These are phyloP conservation scores for Lacerta agilis DNA, from an alignment of 2,797 vertebrate species.

Conservation along the genomic window DNA sequence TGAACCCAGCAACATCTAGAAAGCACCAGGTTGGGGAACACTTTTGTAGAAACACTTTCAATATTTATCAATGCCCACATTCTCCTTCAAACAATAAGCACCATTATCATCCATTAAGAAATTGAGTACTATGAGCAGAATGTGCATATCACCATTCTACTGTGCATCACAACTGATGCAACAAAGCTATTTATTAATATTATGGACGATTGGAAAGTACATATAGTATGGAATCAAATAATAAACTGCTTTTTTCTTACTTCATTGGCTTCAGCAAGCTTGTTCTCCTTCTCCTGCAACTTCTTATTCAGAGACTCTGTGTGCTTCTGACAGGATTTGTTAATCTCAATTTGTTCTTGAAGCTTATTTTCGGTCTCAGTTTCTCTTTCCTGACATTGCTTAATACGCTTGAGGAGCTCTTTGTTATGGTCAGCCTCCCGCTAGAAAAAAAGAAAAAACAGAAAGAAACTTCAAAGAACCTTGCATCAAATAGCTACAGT, in stretches of 20 bases:
- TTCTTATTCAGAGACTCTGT: constrained; percentile 84
- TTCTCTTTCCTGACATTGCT: constrained; percentile 87
- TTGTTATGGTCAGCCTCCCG: constrained; percentile 90
- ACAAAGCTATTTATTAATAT: background rate
- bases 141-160: background rate
- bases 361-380: constrained; percentile 78
- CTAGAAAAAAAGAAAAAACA: constrained; percentile 68
- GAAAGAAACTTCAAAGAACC: background rate
- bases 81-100: background rate
- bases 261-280: constrained; percentile 82
- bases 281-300: constrained; percentile 85
- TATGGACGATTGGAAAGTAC: constrained; percentile 11
- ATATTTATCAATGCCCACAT: background rate
- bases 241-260: constrained; percentile 74
- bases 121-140: background rate
- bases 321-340: constrained; percentile 80
- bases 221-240: background rate
- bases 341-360: constrained; percentile 84
- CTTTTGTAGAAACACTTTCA: background rate
- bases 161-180: background rate
- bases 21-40: background rate
- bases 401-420: constrained; percentile 85
- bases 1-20: too few relatives aligned
- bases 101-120: background rate
- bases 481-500: background rate